Percentiles rank a stretch among this genome's conserved stretches.
phyloP scores from a whole-genome alignment of 2,113 vertebrate genomes.

The Podarcis cretensis region DNA sequence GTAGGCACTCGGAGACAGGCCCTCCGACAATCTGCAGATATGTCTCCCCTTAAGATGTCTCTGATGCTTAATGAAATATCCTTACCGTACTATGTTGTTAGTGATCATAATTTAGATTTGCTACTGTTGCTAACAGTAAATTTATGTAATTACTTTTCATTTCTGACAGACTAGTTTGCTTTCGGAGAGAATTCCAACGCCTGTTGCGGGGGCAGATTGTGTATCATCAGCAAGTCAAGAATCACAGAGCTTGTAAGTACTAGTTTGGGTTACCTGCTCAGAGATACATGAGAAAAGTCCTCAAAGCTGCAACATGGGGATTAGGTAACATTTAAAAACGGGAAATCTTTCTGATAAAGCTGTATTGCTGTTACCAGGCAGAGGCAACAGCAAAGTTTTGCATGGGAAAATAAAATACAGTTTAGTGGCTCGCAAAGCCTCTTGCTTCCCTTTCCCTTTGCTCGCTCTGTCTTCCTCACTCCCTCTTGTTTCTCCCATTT shows the following conservation, averaged over 20 bases:
- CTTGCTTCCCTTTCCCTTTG: not conserved
- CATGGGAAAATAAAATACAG: not conserved
- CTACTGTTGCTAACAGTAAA: not conserved
- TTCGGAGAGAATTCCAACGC: conserved; percentile 84
- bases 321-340: not conserved
- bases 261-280: not conserved
- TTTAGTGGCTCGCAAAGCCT: not conserved
- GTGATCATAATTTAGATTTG: not conserved
- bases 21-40: no score
- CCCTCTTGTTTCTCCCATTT: not conserved
- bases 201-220: conserved; percentile 73
- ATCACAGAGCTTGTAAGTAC: conserved; percentile 80
- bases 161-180: conserved; percentile 79
- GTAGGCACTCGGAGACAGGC: no score
- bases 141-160: not conserved
- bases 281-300: no score
- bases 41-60: no score
- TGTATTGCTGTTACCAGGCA: not conserved
- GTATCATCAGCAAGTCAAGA: conserved; percentile 72
- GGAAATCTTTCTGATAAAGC: not conserved
- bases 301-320: not conserved
- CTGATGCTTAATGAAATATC: no score
- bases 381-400: not conserved
- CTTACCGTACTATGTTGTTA: not conserved
- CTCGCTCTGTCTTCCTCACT: not conserved